Percentiles rank a stretch among this genome's conserved stretches.
These are phyloP conservation scores for Polietes domitor DNA, from an alignment of 2,888 invertebrate species.

Conservation along the genomic window DNA sequence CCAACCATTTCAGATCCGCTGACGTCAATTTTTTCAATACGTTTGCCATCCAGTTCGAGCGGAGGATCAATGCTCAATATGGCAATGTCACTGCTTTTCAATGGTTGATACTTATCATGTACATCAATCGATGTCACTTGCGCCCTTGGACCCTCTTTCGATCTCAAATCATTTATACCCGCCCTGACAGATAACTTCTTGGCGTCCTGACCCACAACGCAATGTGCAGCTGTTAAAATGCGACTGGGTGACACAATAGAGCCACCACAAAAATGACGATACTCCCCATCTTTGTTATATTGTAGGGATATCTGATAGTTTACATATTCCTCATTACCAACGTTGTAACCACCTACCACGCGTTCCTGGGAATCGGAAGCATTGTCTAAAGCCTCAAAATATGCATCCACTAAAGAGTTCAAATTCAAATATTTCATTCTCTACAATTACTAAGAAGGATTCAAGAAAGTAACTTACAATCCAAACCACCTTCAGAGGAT, in stretches of 20 bases:
- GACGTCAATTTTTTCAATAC: slow-evolving; percentile 80
- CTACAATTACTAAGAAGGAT: too few species aligned
- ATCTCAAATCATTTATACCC: slow-evolving; percentile 74
- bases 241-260: slow-evolving; percentile 77
- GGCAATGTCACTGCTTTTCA: slow-evolving; percentile 79
- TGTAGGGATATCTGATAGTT: slow-evolving; percentile 78
- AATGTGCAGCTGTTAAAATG: slow-evolving; percentile 79
- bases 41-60: slow-evolving; percentile 74
- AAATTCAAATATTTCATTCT: background rate
- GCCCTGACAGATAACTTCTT: slow-evolving; percentile 74
- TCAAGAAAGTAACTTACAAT: slow-evolving; percentile 19
- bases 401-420: background rate
- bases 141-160: slow-evolving; percentile 73
- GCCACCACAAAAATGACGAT: slow-evolving; percentile 79
- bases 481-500: background rate
- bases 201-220: slow-evolving; percentile 77
- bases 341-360: slow-evolving; percentile 76
- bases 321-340: slow-evolving; percentile 73
- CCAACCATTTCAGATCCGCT: slow-evolving; percentile 73
- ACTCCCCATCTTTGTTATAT: slow-evolving; percentile 70
- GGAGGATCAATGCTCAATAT: slow-evolving; percentile 76
- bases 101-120: slow-evolving; percentile 77
- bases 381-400: too few species aligned
- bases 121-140: slow-evolving; percentile 75
- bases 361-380: slow-evolving; percentile 73